Conservation (phyloP, 2,888 invertebrate genomes). For the Lucinisca nassula region DNA sequence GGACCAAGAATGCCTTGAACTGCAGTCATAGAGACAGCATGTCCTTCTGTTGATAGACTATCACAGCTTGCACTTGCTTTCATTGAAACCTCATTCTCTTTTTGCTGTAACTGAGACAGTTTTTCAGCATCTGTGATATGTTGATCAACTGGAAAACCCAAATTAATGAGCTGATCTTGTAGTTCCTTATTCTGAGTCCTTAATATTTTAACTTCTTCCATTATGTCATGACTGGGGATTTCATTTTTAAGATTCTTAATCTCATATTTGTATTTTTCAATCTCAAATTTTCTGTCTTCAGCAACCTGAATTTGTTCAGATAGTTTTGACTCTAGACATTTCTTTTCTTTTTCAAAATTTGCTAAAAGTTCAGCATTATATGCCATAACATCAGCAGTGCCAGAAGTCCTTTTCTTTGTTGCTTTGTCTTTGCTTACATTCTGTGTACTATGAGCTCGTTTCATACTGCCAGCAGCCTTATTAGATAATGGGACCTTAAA, state of each 20-base stretch:
- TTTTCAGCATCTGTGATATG: constrained; percentile 88
- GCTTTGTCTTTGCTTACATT: constrained; percentile 85
- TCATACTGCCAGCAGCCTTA: constrained; percentile 76
- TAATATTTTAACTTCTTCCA: constrained; percentile 86
- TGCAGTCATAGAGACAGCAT: constrained; percentile 50
- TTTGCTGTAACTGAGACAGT: constrained; percentile 84
- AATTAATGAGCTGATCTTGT: constrained; percentile 86
- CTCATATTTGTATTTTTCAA: constrained; percentile 88
- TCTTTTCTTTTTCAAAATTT: constrained; percentile 88
- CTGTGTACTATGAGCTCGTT: constrained; percentile 87
- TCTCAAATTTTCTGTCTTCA: constrained; percentile 88
- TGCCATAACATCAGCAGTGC: constrained; percentile 86
- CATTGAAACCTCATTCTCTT: constrained; percentile 47
- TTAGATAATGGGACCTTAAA: constrained; percentile 48
- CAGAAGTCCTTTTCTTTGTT: constrained; percentile 82
- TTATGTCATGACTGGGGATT: constrained; percentile 75
- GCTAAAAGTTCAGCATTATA: constrained; percentile 88
- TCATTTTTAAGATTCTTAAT: constrained; percentile 87
- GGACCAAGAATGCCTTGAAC: constrained; percentile 55
- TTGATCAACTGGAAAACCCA: constrained; percentile 87
- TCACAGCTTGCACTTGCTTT: constrained; percentile 82
- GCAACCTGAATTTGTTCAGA: constrained; percentile 88
- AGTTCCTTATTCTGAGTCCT: constrained; percentile 87
- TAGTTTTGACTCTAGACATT: constrained; percentile 87
- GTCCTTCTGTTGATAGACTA: constrained; percentile 81